Conservation (phyloP, 2,113 vertebrate genomes). For the Dolichallabes microphthalmus region DNA sequence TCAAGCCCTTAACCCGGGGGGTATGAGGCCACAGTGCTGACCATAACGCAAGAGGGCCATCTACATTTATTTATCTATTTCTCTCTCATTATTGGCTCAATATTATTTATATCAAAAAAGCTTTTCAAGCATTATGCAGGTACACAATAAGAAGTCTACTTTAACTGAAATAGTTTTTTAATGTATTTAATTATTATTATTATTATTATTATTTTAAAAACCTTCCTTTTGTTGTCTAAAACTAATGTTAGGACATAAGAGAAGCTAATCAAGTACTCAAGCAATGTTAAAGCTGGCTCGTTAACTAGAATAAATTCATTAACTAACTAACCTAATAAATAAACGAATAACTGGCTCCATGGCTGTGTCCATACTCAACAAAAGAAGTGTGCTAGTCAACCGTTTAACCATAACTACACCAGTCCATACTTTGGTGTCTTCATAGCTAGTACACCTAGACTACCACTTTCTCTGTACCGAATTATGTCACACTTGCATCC, state of each 20-base stretch:
- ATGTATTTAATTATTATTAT: background rate
- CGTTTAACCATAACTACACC: background rate
- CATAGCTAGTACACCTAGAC: background rate
- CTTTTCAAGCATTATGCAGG: background rate
- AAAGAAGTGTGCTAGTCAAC: background rate
- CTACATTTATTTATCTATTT: too few relatives aligned
- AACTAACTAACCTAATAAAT: background rate
- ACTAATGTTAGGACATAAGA: background rate
- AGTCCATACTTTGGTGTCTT: background rate
- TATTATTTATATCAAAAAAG: background rate
- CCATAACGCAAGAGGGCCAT: too few relatives aligned
- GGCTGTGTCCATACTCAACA: background rate
- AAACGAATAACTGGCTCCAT: background rate
- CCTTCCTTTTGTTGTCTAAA: background rate
- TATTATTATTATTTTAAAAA: background rate
- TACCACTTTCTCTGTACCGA: background rate
- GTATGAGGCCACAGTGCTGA: too few relatives aligned
- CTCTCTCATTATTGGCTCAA: too few relatives aligned
- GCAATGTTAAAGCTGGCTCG: background rate
- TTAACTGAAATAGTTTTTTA: too few relatives aligned
- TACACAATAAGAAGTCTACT: background rate
- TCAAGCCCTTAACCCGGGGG: too few relatives aligned
- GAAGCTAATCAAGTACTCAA: background rate
- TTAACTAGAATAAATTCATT: background rate
- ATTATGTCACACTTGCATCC: background rate